Percentiles rank a stretch among this genome's conserved stretches.
phyloP scores from a whole-genome alignment of 2,888 invertebrate genomes.

The Ashinkailepas kermadecensis region DNA sequence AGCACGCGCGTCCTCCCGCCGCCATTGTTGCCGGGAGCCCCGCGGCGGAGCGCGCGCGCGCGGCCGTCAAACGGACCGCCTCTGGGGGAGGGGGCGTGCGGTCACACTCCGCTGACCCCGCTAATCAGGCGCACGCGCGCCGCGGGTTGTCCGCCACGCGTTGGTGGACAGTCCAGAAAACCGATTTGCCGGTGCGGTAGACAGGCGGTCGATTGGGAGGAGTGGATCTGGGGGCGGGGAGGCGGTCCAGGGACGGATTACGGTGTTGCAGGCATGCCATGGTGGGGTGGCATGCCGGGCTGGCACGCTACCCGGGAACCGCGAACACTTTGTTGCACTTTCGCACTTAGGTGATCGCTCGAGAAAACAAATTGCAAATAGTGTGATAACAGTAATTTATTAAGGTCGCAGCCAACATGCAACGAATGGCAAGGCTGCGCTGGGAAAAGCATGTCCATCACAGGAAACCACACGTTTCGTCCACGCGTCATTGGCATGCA shows the following conservation, averaged over 20 bases:
- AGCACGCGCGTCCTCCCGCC: neutral
- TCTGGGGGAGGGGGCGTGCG: neutral
- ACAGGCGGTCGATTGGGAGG: neutral
- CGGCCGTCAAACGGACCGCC: neutral
- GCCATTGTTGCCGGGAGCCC: neutral
- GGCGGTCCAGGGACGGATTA: neutral
- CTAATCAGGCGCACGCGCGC: constrained; percentile 15
- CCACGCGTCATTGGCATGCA: neutral
- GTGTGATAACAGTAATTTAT: constrained; percentile 15
- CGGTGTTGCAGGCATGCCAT: too few species aligned
- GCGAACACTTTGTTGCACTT: too few species aligned
- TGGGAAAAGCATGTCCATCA: neutral
- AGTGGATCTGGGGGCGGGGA: neutral
- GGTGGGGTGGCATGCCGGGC: neutral
- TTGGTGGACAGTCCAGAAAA: neutral
- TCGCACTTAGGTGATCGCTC: neutral
- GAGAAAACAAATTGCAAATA: neutral
- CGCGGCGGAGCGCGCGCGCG: neutral
- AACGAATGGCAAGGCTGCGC: neutral
- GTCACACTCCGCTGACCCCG: neutral
- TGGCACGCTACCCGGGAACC: too few species aligned
- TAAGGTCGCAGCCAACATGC: neutral
- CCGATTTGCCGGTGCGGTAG: neutral
- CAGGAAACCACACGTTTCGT: neutral
- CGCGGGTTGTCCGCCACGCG: constrained; percentile 4